These are phyloP conservation scores for Osmoderma eremita DNA, from an alignment of 2,888 invertebrate species.

Conservation along the genomic window DNA sequence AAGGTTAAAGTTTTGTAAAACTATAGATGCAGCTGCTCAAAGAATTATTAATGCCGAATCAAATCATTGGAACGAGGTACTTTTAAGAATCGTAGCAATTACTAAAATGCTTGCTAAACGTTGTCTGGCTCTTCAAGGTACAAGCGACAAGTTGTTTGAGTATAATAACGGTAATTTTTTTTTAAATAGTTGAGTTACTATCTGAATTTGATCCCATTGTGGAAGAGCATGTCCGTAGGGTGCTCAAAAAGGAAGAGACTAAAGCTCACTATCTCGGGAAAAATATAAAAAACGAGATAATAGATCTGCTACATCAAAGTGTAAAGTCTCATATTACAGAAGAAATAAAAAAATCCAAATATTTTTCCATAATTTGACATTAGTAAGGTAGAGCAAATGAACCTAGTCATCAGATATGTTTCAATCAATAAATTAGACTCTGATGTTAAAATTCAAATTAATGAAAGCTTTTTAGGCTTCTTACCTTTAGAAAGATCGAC, in stretches of 20 bases:
- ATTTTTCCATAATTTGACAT: constrained; percentile 33
- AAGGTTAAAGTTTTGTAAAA: constrained; percentile 17
- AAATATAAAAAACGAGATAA: constrained; percentile 42
- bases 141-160: constrained; percentile 32
- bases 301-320: constrained; percentile 35
- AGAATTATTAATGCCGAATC: constrained; percentile 21
- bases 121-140: constrained; percentile 40
- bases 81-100: too few species aligned
- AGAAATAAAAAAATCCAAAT: constrained; percentile 37
- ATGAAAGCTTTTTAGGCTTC: constrained; percentile 38
- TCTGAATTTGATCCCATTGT: constrained; percentile 37
- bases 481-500: constrained; percentile 40
- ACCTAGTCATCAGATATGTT: constrained; percentile 46
- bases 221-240: constrained; percentile 33
- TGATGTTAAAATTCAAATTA: constrained; percentile 40
- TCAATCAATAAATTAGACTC: constrained; percentile 30
- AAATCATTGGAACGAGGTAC: constrained; percentile 35
- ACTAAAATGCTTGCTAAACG: constrained; percentile 38
- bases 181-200: constrained; percentile 34
- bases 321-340: constrained; percentile 33
- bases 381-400: constrained; percentile 42
- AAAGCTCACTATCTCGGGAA: constrained; percentile 41
- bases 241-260: constrained; percentile 40
- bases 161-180: constrained; percentile 32
- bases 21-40: constrained; percentile 32